Percentiles rank a stretch among this genome's conserved stretches.
Evolutionary conservation across 2,113 vertebrate genomes (phyloP).

Genomic region (Buteo buteo): DNA sequence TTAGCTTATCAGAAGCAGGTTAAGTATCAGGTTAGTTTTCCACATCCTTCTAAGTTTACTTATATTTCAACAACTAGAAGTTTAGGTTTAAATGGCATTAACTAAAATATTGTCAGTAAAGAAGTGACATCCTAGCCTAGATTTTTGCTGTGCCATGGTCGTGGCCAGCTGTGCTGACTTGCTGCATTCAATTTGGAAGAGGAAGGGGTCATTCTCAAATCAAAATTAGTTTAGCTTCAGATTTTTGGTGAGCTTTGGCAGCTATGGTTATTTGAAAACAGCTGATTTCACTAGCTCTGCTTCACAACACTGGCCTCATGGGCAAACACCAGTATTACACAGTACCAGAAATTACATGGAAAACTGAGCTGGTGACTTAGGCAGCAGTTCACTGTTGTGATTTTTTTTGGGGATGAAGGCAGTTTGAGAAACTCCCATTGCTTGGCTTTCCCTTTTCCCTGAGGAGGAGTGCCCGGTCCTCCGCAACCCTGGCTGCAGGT

Average conservation of each 20-base stretch:
- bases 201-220: not conserved
- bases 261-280: not conserved
- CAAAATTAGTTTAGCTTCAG: not conserved
- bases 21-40: not conserved
- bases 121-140: not conserved
- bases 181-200: not conserved
- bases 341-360: not conserved
- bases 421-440: not conserved
- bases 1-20: not conserved
- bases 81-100: not conserved
- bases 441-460: not conserved
- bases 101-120: not conserved
- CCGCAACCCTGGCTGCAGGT: not conserved
- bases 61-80: not conserved
- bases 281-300: not conserved
- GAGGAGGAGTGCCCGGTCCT: not conserved
- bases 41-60: not conserved
- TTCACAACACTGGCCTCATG: not conserved
- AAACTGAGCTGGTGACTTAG: not conserved
- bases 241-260: not conserved
- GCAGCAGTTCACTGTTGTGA: not conserved
- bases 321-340: not conserved
- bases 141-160: not conserved
- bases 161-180: not conserved
- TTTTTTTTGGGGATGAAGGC: not conserved